Percentiles rank a stretch among this genome's conserved stretches.
These are phyloP conservation scores for Dolomedes plantarius DNA, from an alignment of 2,888 invertebrate genomes.

Conservation along the genomic window DNA sequence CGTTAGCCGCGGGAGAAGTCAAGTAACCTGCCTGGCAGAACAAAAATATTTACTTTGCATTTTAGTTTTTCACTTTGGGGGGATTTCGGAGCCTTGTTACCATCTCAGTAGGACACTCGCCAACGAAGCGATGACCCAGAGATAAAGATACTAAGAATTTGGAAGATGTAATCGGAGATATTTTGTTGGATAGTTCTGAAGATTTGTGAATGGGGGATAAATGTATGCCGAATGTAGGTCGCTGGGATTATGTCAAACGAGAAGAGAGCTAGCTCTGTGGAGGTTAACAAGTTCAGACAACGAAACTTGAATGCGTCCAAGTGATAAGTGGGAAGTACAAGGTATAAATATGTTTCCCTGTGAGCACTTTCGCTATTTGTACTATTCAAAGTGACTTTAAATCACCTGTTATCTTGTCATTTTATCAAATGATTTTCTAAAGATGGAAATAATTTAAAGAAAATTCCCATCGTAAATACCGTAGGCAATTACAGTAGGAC, in stretches of 20 bases:
- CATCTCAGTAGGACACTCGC: constrained; percentile 29
- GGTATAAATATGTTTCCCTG: not conserved
- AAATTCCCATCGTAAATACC: too few relatives aligned
- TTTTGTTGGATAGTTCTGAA: not conserved
- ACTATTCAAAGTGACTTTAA: not conserved
- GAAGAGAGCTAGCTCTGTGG: not conserved
- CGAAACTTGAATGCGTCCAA: not conserved
- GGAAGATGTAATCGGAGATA: constrained; percentile 20
- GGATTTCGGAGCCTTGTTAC: constrained; percentile 24
- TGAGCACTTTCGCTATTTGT: not conserved
- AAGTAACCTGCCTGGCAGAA: not conserved
- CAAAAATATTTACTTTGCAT: constrained; percentile 40
- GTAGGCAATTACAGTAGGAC: too few relatives aligned
- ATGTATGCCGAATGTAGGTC: not conserved
- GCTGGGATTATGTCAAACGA: not conserved
- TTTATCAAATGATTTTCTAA: not conserved
- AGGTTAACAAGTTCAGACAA: not conserved
- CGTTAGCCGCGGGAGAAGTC: constrained; percentile 31
- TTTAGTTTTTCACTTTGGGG: constrained; percentile 33
- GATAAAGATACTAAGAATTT: constrained; percentile 26
- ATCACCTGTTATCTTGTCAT: not conserved
- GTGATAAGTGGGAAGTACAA: not conserved
- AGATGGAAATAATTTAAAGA: too few relatives aligned
- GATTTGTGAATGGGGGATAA: not conserved
- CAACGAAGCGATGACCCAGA: constrained; percentile 42